A percentile compares a stretch with the other conserved stretches of the same genome.
Evolutionary conservation across 92 coral and sea anemone species (phyloP).

Genomic region (Porites rus): DNA sequence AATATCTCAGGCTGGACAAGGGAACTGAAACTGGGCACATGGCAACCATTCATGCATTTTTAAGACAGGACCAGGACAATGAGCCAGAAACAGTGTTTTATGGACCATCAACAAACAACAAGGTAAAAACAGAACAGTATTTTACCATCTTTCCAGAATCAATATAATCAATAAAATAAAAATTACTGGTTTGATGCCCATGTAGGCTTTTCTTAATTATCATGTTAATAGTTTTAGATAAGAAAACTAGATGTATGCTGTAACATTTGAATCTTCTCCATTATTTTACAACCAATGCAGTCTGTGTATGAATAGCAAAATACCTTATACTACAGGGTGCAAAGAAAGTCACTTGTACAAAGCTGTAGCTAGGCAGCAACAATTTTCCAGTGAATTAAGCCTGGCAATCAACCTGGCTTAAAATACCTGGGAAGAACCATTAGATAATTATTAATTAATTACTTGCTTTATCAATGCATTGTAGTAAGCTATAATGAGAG

Average conservation of each 20-base stretch:
- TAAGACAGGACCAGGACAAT: slow-evolving; percentile 53
- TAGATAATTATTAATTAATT: too few relatives aligned
- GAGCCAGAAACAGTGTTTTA: slow-evolving; percentile 72
- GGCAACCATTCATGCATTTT: slow-evolving; percentile 79
- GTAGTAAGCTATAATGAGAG: too few relatives aligned
- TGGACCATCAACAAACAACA: slow-evolving; percentile 77
- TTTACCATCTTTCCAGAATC: background rate
- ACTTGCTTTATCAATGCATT: too few relatives aligned
- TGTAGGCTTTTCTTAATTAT: slow-evolving; percentile 10
- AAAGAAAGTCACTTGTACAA: too few relatives aligned
- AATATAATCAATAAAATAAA: background rate
- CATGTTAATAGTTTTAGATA: slow-evolving; percentile 1
- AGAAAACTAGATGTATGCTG: slow-evolving; percentile 1
- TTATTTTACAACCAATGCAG: background rate
- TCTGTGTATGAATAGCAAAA: background rate
- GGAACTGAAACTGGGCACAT: slow-evolving; percentile 79
- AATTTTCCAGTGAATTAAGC: too few relatives aligned
- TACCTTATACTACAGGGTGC: too few relatives aligned
- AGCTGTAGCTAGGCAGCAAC: too few relatives aligned
- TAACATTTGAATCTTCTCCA: background rate
- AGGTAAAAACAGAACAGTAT: slow-evolving; percentile 36
- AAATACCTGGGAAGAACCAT: too few relatives aligned
- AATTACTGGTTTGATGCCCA: slow-evolving; percentile 6
- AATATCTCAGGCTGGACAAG: slow-evolving; percentile 74
- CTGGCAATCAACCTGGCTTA: too few relatives aligned